phyloP scores from a whole-genome alignment of 1,140 invertebrate species.

The Vollenhovia emeryi region DNA sequence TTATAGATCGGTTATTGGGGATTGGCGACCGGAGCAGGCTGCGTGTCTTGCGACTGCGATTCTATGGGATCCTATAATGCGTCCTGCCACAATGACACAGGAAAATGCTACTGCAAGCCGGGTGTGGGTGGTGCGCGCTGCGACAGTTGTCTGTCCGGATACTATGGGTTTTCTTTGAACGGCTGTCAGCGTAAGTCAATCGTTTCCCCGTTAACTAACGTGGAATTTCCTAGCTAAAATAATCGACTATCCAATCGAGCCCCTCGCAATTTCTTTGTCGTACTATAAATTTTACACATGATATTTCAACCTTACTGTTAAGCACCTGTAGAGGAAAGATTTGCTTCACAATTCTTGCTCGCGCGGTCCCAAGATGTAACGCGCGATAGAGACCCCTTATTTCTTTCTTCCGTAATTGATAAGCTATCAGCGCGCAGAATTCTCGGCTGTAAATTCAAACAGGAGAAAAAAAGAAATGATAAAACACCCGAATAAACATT shows the following conservation, averaged over 20 bases:
- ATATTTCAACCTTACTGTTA: neutral
- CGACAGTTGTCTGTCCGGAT: conserved; percentile 91
- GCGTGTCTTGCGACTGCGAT: conserved; percentile 91
- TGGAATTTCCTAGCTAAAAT: neutral
- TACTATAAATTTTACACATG: neutral
- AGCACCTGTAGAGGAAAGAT: neutral
- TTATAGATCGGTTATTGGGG: conserved; percentile 94
- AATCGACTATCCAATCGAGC: neutral
- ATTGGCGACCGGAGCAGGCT: conserved; percentile 88
- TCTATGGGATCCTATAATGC: conserved; percentile 89
- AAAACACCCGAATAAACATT: neutral
- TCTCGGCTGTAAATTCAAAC: neutral
- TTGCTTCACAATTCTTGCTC: neutral
- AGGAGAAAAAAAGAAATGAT: neutral
- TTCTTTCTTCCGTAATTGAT: neutral
- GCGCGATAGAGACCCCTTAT: neutral
- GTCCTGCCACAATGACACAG: conserved; percentile 91
- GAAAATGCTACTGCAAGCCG: conserved; percentile 94
- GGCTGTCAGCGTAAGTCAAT: conserved; percentile 92
- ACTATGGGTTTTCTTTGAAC: conserved; percentile 92
- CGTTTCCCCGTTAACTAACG: neutral
- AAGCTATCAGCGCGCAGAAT: neutral
- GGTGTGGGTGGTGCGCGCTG: conserved; percentile 94
- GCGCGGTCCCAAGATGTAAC: neutral
- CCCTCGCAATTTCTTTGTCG: neutral